Evolutionary conservation across 2,113 vertebrate genomes (phyloP), one percentile per base, ranked within the genome.

Genomic region (Gila orcuttii): DNA sequence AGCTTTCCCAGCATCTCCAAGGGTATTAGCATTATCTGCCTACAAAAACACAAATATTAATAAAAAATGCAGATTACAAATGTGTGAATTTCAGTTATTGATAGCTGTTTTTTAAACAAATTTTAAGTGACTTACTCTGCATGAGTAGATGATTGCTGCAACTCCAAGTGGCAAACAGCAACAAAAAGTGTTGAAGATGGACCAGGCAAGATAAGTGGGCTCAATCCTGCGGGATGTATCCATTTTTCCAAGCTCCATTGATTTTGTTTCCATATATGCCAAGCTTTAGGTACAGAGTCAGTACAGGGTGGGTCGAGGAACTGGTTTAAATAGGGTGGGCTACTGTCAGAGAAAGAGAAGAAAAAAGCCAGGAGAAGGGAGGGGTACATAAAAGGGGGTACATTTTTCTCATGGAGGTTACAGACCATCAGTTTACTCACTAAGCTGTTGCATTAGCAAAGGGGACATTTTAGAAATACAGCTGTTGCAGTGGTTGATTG

Each of bases 121-220:
- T n/a, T 31, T 15, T 33, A 83, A 4, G 25, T 36, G 31, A 39
- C 85, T 82, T 82, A 86, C 82, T 50, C 69, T 31, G 62, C 78
- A 79, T 19, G 83, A 85, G 28, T 52, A 86, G 12, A 87, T 15
- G 19, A 87, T 86, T 5, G 86, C 85, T 25, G 31, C 23, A 25
- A 83, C 36, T 68, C 86, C 83, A 82, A 89, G 10, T 31, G 83
- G 86, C 12, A 80, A 8, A 57, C 86, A 87, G 75, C 88, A 85
- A 76, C 52, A 88, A 6, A 88, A 2, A 23, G 83, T 83, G 79
- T 75, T 88, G 75, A 85, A 60, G 52, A 88, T 88, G 73, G 87
- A 88, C 87, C 87, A 88, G 2, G 0, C 83, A n/a, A 88, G 73
- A 55, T 78, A 85, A 39, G 87, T 88, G 13, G 50, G 60, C n/a